Evolutionary conservation across 2,888 invertebrate genomes (phyloP).

Genomic region (Amphipoea oculea): DNA sequence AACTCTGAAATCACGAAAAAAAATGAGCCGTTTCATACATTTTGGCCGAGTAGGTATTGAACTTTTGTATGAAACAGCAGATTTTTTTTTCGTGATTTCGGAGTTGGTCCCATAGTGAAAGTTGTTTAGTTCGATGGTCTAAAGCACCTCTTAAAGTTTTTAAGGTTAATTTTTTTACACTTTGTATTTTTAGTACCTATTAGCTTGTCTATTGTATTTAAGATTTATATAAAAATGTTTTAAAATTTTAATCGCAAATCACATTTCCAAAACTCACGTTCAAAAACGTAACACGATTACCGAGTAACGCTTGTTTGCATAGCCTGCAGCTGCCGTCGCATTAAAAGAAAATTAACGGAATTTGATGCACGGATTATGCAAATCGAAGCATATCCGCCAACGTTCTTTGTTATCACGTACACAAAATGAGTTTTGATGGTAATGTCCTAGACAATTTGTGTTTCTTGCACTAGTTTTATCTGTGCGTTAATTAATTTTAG

Average conservation of each 20-base stretch:
- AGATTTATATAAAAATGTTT: background rate
- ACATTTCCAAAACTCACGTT: conserved; percentile 36
- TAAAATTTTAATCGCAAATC: conserved; percentile 6
- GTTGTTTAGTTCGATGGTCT: too few species aligned
- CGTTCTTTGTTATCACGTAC: conserved; percentile 86
- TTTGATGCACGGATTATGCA: conserved; percentile 89
- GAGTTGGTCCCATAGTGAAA: too few species aligned
- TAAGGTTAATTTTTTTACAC: too few species aligned
- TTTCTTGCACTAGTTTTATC: conserved; percentile 67
- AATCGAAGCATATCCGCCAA: conserved; percentile 84
- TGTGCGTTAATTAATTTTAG: conserved; percentile 61
- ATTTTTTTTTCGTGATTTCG: too few species aligned
- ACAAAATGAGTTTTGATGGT: conserved; percentile 81
- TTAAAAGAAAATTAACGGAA: conserved; percentile 89
- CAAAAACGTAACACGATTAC: conserved; percentile 64
- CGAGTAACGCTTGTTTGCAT: conserved; percentile 67
- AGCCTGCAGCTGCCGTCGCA: conserved; percentile 78
- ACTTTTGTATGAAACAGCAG: too few species aligned
- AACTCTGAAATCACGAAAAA: too few species aligned
- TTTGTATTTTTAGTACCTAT: too few species aligned
- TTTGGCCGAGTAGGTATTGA: too few species aligned
- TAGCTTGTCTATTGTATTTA: background rate
- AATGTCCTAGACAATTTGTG: conserved; percentile 73
- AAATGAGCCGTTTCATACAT: too few species aligned
- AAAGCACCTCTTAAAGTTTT: too few species aligned